A percentile compares a stretch with the other conserved stretches of the same genome.
Evolutionary conservation across 2,113 vertebrate genomes (phyloP).

Genomic region (Eulacestoma nigropectus): DNA sequence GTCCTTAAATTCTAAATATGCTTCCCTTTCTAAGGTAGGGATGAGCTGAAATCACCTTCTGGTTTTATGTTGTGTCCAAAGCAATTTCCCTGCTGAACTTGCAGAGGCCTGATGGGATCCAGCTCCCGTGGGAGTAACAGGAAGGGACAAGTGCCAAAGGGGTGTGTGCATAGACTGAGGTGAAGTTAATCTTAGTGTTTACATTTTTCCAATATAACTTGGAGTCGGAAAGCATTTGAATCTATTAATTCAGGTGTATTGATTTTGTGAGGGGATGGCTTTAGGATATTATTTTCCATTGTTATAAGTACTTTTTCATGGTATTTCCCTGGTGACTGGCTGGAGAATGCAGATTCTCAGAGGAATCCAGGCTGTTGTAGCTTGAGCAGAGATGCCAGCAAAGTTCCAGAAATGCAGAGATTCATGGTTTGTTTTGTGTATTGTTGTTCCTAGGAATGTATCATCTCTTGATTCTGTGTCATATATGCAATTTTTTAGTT

Average conservation of each 20-base stretch:
- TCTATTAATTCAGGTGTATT: background rate
- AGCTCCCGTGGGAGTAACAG: background rate
- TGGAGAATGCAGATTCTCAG: background rate
- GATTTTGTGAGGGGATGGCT: background rate
- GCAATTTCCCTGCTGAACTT: background rate
- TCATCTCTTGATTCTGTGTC: background rate
- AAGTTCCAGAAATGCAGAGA: background rate
- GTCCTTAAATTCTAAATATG: background rate
- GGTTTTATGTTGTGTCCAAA: background rate
- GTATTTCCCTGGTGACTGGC: background rate
- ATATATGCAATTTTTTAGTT: background rate
- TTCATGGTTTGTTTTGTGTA: background rate
- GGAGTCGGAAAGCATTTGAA: background rate
- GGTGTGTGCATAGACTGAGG: background rate
- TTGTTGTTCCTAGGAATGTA: background rate
- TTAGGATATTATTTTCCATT: background rate
- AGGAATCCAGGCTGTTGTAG: background rate
- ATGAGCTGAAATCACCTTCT: background rate
- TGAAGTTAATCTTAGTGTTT: background rate
- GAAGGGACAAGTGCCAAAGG: background rate
- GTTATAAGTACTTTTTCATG: background rate
- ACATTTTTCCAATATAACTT: background rate
- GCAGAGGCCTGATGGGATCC: background rate
- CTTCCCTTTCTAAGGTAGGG: background rate
- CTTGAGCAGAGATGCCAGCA: background rate